Percentiles rank a stretch among this genome's conserved stretches.
Evolutionary conservation across 1,140 invertebrate genomes (phyloP).

Genomic region (Trachymyrmex cornetzi): DNA sequence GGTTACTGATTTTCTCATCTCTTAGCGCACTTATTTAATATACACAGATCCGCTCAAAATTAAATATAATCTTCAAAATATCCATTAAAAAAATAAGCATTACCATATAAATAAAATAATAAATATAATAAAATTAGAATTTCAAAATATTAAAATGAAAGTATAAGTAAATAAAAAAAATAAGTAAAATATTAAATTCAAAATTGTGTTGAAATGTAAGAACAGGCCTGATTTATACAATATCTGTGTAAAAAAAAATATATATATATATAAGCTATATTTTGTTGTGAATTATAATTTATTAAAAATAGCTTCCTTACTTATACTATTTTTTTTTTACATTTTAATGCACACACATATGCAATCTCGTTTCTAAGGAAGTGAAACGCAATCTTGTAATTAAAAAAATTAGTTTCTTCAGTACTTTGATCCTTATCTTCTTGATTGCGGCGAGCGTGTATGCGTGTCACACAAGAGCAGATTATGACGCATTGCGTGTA

Average conservation of each 20-base stretch:
- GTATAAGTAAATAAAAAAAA: too few relatives aligned
- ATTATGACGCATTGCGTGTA: conserved; percentile 20
- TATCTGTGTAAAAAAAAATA: background rate
- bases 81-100: background rate
- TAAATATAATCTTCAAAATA: conserved; percentile 4
- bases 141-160: background rate
- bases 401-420: conserved; percentile 21
- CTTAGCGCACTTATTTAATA: background rate
- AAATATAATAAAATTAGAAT: background rate
- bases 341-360: background rate
- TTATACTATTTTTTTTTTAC: background rate
- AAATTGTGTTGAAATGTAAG: background rate
- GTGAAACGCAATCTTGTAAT: background rate
- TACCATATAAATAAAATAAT: background rate
- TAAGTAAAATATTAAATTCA: background rate
- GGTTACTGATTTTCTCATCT: background rate
- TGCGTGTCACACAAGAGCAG: background rate
- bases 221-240: background rate
- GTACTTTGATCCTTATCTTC: background rate
- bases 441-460: background rate
- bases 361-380: background rate
- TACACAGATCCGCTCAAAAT: background rate
- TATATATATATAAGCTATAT: too few relatives aligned
- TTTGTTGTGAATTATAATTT: conserved; percentile 10
- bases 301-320: background rate